A percentile compares a stretch with the other conserved stretches of the same genome.
phyloP scores from a whole-genome alignment of 2,888 invertebrate species.

The Hirtodrosophila trivittata region DNA sequence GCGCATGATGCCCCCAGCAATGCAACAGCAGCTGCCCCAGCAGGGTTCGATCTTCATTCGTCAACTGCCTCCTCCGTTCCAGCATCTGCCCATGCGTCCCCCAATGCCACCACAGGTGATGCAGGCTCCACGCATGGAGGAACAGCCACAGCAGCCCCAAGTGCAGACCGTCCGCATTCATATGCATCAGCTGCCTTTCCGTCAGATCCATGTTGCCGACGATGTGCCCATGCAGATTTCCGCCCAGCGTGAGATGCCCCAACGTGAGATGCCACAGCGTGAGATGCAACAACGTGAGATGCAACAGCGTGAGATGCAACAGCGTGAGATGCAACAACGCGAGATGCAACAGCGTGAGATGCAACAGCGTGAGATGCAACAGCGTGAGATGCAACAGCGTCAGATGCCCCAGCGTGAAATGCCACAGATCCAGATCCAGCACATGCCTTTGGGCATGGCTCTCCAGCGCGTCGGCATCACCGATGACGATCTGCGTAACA shows the following conservation, averaged over 20 bases:
- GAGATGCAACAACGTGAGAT: slow-evolving; percentile 58
- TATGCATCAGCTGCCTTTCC: slow-evolving; percentile 84
- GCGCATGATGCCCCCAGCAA: slow-evolving; percentile 81
- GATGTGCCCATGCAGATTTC: slow-evolving; percentile 82
- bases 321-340: slow-evolving; percentile 42
- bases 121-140: slow-evolving; percentile 84
- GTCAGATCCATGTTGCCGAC: slow-evolving; percentile 83
- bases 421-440: slow-evolving; percentile 81
- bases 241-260: slow-evolving; percentile 38
- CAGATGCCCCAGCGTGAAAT: slow-evolving; percentile 50
- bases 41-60: slow-evolving; percentile 79
- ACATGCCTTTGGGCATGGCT: slow-evolving; percentile 82
- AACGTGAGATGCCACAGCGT: slow-evolving; percentile 72
- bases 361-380: slow-evolving; percentile 73
- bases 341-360: slow-evolving; percentile 51
- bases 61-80: slow-evolving; percentile 82
- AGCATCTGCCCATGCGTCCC: slow-evolving; percentile 83
- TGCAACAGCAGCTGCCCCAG: slow-evolving; percentile 77
- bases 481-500: slow-evolving; percentile 83
- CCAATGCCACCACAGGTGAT: slow-evolving; percentile 84
- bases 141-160: slow-evolving; percentile 64
- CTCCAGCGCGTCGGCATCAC: slow-evolving; percentile 84
- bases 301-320: slow-evolving; percentile 63
- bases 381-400: slow-evolving; percentile 53
- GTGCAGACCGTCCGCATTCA: slow-evolving; percentile 83